phyloP scores from a whole-genome alignment of 2,888 invertebrate species.

The Strigamia transsilvanica region DNA sequence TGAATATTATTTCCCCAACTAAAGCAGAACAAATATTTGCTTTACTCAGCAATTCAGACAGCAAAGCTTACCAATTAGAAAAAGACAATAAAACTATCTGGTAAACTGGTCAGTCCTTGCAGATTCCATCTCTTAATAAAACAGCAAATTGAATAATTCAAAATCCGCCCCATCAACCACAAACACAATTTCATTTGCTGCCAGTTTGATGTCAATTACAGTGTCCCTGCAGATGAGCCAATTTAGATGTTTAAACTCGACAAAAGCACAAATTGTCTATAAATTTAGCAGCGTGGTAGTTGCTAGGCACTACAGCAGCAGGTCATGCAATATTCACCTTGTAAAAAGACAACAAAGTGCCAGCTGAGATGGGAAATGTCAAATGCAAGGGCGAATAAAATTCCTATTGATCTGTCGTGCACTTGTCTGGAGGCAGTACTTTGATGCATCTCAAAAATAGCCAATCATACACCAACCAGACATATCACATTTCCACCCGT shows the following conservation, averaged over 20 bases:
- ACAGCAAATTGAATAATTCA: not conserved
- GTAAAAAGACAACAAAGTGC: not conserved
- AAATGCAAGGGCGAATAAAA: conserved; percentile 15
- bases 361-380: conserved; percentile 23
- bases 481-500: not conserved
- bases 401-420: conserved; percentile 10
- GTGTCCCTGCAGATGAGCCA: not conserved
- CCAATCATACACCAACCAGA: conserved; percentile 13
- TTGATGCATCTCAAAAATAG: conserved; percentile 23
- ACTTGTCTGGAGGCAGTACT: not conserved
- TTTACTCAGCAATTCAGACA: too few relatives aligned
- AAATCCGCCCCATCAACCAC: not conserved
- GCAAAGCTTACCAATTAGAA: too few relatives aligned
- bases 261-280: not conserved
- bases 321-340: not conserved
- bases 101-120: too few relatives aligned
- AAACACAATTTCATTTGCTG: not conserved
- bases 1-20: too few relatives aligned
- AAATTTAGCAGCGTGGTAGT: not conserved
- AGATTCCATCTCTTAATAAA: not conserved
- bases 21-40: too few relatives aligned
- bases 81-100: too few relatives aligned
- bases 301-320: not conserved
- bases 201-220: not conserved
- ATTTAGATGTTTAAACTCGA: not conserved